Conservation (phyloP, 2,888 invertebrate genomes). For the Drosophila aldrichi region DNA sequence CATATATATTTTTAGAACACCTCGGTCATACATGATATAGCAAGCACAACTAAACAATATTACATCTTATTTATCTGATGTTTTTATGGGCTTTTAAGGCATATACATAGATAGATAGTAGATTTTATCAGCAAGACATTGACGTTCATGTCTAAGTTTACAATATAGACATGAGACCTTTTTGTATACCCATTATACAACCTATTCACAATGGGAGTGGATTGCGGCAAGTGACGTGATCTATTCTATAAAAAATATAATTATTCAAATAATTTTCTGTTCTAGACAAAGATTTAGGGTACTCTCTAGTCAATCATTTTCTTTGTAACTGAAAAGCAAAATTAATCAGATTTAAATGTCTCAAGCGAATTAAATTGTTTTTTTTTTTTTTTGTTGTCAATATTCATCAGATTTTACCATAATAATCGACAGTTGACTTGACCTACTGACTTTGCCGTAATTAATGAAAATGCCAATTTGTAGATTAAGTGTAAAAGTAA, state of each 20-base stretch:
- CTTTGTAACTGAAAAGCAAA: not conserved
- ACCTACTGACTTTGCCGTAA: not conserved
- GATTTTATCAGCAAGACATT: not conserved
- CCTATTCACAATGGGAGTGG: not conserved
- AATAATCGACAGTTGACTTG: conserved; percentile 1
- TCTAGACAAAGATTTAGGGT: not conserved
- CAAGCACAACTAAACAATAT: not conserved
- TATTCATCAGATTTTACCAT: not conserved
- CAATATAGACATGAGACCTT: not conserved
- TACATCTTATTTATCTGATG: conserved; percentile 5
- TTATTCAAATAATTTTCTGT: not conserved
- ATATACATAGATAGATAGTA: not conserved
- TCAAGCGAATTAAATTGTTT: not conserved
- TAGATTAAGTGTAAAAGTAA: conserved; percentile 12
- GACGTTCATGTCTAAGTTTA: not conserved
- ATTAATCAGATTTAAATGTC: not conserved
- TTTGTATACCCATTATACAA: not conserved
- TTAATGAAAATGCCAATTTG: not conserved
- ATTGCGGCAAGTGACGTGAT: not conserved
- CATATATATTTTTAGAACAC: too few relatives aligned
- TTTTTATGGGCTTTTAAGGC: not conserved
- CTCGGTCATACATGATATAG: not conserved
- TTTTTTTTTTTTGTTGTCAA: not conserved
- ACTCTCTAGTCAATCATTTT: not conserved
- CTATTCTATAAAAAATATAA: not conserved